These are phyloP conservation scores for Balanococcus diminutus DNA, from an alignment of 2,888 invertebrate genomes.

Conservation along the genomic window DNA sequence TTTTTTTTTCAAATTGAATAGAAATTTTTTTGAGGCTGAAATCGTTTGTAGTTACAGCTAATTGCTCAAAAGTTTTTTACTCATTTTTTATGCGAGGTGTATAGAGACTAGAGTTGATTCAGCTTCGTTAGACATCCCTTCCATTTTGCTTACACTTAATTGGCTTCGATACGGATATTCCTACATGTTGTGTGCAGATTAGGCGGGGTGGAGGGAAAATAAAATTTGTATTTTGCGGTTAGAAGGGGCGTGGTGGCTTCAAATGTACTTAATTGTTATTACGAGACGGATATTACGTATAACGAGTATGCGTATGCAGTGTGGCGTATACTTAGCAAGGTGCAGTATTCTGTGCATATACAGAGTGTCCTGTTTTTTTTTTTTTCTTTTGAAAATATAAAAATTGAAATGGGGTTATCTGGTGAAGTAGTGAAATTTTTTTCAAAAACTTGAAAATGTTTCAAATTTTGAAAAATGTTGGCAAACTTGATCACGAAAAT, in stretches of 20 bases:
- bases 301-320: background rate
- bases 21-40: too few species aligned
- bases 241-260: background rate
- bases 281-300: background rate
- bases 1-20: too few species aligned
- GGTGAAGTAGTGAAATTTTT: too few species aligned
- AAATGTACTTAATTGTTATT: background rate
- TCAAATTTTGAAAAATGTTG: too few species aligned
- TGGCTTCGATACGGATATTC: background rate
- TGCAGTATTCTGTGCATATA: background rate
- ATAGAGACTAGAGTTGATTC: background rate
- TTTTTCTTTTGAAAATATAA: too few species aligned
- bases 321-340: background rate
- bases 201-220: background rate
- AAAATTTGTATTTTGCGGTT: background rate
- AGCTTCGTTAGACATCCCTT: background rate
- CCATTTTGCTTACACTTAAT: background rate
- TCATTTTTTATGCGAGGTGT: background rate
- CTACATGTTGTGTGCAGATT: too few species aligned
- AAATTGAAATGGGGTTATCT: too few species aligned
- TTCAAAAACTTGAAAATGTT: too few species aligned
- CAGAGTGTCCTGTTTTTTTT: background rate
- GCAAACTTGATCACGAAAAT: too few species aligned
- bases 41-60: too few species aligned
- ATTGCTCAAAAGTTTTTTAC: background rate